These are phyloP conservation scores for Nomia melanderi DNA, from an alignment of 1,140 invertebrate species.

Conservation along the genomic window DNA sequence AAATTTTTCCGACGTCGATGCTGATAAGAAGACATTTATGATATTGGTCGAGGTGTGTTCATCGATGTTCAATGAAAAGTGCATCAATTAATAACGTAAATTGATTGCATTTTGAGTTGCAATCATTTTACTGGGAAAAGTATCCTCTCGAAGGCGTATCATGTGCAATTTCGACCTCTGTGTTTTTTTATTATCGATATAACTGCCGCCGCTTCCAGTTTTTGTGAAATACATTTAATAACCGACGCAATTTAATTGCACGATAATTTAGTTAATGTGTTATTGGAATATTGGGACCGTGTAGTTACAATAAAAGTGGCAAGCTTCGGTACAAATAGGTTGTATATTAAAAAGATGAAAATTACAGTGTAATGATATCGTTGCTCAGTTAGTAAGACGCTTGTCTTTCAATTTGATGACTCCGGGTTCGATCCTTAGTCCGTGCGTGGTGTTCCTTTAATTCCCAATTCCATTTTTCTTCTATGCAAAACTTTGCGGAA, in stretches of 20 bases:
- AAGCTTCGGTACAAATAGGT: background rate
- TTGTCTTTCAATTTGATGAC: too few species aligned
- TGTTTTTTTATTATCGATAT: background rate
- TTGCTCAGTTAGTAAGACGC: too few species aligned
- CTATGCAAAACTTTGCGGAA: too few species aligned
- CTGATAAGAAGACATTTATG: too few species aligned
- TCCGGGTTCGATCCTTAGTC: too few species aligned
- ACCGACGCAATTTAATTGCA: background rate
- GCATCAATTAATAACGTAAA: slow-evolving; percentile 26
- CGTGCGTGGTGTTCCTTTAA: too few species aligned
- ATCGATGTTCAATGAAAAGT: background rate
- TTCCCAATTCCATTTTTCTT: too few species aligned
- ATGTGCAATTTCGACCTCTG: slow-evolving; percentile 11
- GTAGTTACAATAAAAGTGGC: background rate
- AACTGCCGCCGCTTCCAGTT: background rate
- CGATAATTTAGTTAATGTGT: background rate
- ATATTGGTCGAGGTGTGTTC: background rate
- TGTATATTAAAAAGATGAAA: too few species aligned
- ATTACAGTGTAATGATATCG: too few species aligned
- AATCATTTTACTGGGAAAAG: background rate
- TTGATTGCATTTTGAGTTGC: slow-evolving; percentile 14
- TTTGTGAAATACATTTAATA: background rate
- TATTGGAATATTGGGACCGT: background rate
- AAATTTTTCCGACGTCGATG: background rate
- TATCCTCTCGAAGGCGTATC: background rate